A percentile compares a stretch with the other conserved stretches of the same genome.
Evolutionary conservation across 2,888 invertebrate genomes (phyloP).

Genomic region (Brenthis hecate): DNA sequence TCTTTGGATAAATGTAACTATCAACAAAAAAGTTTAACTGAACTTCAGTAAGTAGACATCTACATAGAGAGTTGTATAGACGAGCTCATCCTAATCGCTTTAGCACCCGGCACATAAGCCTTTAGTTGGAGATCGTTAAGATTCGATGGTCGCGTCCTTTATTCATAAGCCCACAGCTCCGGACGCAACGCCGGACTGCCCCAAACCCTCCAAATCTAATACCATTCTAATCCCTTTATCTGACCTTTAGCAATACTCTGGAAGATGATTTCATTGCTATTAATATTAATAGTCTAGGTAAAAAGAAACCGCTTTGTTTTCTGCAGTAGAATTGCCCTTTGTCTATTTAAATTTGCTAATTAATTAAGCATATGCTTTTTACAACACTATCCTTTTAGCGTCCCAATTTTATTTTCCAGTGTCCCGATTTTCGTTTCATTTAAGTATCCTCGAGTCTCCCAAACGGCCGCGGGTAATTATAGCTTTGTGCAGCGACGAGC

Average conservation of each 20-base stretch:
- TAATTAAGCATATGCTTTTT: neutral
- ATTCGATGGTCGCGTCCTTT: slow-evolving; percentile 19
- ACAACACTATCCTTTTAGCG: neutral
- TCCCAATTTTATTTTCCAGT: neutral
- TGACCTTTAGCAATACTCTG: neutral
- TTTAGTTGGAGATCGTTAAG: slow-evolving; percentile 7
- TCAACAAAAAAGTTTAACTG: neutral
- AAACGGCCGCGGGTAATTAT: slow-evolving; percentile 8
- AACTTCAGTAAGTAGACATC: slow-evolving; percentile 4
- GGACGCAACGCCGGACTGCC: neutral
- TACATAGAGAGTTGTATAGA: slow-evolving; percentile 7
- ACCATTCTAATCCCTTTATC: slow-evolving; percentile 4
- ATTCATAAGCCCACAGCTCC: slow-evolving; percentile 2
- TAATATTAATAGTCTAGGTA: too few species aligned
- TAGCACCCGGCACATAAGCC: slow-evolving; percentile 11
- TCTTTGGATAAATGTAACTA: neutral
- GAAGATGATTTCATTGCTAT: neutral
- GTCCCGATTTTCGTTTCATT: neutral
- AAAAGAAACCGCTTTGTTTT: too few species aligned
- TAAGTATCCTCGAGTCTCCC: slow-evolving; percentile 4
- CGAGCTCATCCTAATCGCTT: slow-evolving; percentile 13
- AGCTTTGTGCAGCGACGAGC: slow-evolving; percentile 19
- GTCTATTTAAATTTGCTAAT: neutral
- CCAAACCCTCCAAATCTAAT: neutral
- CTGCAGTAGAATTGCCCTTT: neutral